phyloP scores from a whole-genome alignment of 2,113 vertebrate genomes.

The Tachysurus fulvidraco region DNA sequence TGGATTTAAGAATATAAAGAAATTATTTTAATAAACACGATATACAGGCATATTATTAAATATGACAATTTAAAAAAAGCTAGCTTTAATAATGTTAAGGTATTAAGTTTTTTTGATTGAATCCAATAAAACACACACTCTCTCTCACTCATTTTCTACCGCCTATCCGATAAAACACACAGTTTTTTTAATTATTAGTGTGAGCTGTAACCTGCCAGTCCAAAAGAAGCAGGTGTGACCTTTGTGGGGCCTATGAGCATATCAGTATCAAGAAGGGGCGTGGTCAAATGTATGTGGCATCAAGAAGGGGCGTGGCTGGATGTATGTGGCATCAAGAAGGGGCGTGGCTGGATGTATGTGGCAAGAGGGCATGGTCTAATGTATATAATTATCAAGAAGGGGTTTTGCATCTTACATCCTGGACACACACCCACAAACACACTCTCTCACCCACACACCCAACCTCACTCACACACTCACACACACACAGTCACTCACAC shows the following conservation, averaged over 20 bases:
- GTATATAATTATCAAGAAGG: neutral
- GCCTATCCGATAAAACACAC: neutral
- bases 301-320: neutral
- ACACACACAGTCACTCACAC: no score
- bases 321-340: neutral
- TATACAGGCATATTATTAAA: neutral
- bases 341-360: neutral
- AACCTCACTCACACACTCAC: no score
- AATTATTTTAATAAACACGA: neutral
- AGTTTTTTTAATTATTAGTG: constrained; percentile 1
- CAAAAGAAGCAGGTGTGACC: neutral
- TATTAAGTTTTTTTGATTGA: no score
- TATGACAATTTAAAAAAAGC: neutral
- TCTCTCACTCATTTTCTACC: no score
- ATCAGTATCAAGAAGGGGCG: neutral
- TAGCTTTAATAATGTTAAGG: neutral
- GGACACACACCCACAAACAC: neutral
- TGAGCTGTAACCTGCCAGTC: neutral
- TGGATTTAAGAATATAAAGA: neutral
- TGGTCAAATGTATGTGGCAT: neutral
- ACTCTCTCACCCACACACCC: no score
- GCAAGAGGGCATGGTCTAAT: no score
- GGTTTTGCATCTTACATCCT: neutral
- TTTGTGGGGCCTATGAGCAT: neutral
- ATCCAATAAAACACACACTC: neutral